Base-by-base conservation (phyloP, 2,888 invertebrate species). In the Erpobdella octoculata region DNA sequence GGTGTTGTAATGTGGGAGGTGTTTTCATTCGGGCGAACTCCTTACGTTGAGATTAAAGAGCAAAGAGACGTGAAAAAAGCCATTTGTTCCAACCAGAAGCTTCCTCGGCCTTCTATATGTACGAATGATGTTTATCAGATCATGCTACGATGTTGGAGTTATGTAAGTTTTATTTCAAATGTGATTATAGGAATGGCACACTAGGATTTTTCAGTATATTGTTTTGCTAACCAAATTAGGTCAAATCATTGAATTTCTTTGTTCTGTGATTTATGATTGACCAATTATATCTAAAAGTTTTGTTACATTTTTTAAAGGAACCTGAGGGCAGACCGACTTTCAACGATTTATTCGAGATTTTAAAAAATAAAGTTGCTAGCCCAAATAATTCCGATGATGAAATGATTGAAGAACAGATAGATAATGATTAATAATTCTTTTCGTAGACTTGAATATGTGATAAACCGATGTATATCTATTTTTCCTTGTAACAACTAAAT, bases 1-100 rank as follows among this genome's bases (percentile, higher is more conserved):
- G 92, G 94, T 79, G 93, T 95, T 2, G 85, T 95, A 73, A 93
- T 95, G 93, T 95, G 94, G 94, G 94, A 95, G 85, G 90, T 94
- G 74, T 95, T 94, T 84, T 93, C 93, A 59, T 92, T 93, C 82
- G 94, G 94, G 36, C 92, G 92, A 85, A 93, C 93, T 89, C 95
- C 95, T 35, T 95, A 95, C 82, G 92, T 92, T 8, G 88, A 91
- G 72, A 89, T 92, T 86, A 93, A 91, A 86, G 95, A 95, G 84
- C 90, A 91, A 1, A 93, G 94, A 85, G 94, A 95, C 1, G 93
- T 93, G 1, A 93, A 94, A 78, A 89, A 91, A 18, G 3, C 31
- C n/a, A 35, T 62, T 1, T 28, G 62, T 18, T 62, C 31, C 33
- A 35, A 62, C 33, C 3, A 33, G 12, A 62, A 35, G 31, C 62